A percentile compares a stretch with the other conserved stretches of the same genome.
Evolutionary conservation across 2,113 vertebrate species (phyloP).

Genomic region (Tragelaphus buxtoni): DNA sequence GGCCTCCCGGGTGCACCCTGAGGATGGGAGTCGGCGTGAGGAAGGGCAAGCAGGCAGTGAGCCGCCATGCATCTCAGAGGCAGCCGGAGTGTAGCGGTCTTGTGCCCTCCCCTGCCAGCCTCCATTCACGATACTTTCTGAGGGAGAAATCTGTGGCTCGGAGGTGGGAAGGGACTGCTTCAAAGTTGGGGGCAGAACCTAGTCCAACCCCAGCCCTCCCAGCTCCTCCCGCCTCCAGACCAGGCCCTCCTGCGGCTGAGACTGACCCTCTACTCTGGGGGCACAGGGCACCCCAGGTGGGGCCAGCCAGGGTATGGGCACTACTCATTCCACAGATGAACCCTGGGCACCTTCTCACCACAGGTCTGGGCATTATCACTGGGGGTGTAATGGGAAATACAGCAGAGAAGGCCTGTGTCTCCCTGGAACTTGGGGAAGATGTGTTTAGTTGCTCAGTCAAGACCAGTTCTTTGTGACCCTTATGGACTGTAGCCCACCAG

Average conservation of each 20-base stretch:
- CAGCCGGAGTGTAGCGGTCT: background rate
- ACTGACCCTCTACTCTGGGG: background rate
- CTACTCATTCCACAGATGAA: background rate
- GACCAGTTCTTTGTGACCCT: background rate
- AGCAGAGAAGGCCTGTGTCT: background rate
- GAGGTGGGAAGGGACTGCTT: background rate
- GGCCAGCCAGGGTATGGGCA: background rate
- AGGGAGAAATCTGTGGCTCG: background rate
- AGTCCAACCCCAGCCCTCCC: background rate
- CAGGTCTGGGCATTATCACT: background rate
- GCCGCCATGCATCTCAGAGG: background rate
- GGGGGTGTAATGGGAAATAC: background rate
- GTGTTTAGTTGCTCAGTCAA: background rate
- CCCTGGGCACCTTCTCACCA: background rate
- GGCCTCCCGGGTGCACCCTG: background rate
- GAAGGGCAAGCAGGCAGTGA: fast-evolving
- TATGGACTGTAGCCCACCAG: background rate
- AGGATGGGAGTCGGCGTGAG: background rate
- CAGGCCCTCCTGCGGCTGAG: background rate
- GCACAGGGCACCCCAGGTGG: background rate
- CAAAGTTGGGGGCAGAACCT: background rate
- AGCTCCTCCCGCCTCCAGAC: no score
- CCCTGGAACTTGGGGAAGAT: background rate
- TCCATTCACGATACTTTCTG: background rate
- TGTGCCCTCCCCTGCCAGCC: fast-evolving